Evolutionary conservation across 2,888 invertebrate genomes (phyloP), one percentile per base, ranked within the genome.

Genomic region (Catocala sponsa): DNA sequence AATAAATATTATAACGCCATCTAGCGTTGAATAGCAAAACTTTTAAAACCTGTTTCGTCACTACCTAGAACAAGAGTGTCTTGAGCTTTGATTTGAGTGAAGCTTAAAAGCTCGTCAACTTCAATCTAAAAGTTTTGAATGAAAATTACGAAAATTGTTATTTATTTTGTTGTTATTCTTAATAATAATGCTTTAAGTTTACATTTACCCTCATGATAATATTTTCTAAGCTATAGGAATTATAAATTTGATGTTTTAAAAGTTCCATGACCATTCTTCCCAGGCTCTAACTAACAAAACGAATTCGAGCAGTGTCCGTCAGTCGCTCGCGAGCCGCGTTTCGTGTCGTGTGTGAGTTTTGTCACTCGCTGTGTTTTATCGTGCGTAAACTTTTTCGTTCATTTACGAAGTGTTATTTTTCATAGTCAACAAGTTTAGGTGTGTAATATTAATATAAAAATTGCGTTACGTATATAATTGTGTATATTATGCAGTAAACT

Each of bases 21-120:
- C 88, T 86, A 71, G 42, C 59, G 80, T 52, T 64, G 70, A 84
- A 72, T 87, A 85, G 85, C 63, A 0, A 13, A 65, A 83, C 72
- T 74, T 69, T 35, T 51, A 35, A 52, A 55, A 59, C 55, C 56
- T 62, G 52, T 54, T 68, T 64, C 38, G 13, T 42, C 32, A 52
- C 7, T 55, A 63, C 47, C 55, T n/a, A 32, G 5, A 15, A 7
- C 48, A 33, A 35, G 32, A 33, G 4, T n/a, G 6, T 13, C 2
- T 5, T 2, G 44, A 55, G 38, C 57, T 49, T 56, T 42, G 35
- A 58, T 70, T 74, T 71, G 62, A 63, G 63, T 63, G 65, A 62
- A 64, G 52, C 60, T 64, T 47, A 55, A 68, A 70, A 74, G 77
- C 77, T 70, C 15, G 25, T 10, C 11, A 35, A 35, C 10, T 15